These are phyloP conservation scores for Perdita meconis DNA, from an alignment of 2,888 invertebrate genomes.

Conservation along the genomic window DNA sequence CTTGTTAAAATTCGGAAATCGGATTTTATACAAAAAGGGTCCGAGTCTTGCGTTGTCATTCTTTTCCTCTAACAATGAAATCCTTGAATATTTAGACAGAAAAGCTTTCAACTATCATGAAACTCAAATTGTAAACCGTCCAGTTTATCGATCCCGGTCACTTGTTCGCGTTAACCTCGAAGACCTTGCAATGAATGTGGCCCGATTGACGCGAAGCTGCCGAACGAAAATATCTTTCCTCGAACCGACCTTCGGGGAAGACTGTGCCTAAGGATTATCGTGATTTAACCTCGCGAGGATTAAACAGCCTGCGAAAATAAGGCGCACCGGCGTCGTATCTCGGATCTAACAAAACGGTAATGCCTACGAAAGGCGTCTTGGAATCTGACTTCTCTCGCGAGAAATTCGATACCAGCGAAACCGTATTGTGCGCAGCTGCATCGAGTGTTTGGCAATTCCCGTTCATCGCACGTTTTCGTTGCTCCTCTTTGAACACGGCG, in stretches of 20 bases:
- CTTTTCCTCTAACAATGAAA: too few species aligned
- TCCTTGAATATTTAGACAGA: background rate
- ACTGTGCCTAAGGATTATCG: slow-evolving; percentile 34
- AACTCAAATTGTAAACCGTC: background rate
- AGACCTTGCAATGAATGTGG: slow-evolving; percentile 27
- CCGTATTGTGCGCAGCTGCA: slow-evolving; percentile 27
- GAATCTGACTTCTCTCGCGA: slow-evolving; percentile 13
- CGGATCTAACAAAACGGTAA: slow-evolving; percentile 12
- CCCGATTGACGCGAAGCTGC: background rate
- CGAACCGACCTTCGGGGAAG: background rate
- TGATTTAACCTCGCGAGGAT: slow-evolving; percentile 24
- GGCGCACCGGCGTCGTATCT: slow-evolving; percentile 18
- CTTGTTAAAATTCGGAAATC: too few species aligned
- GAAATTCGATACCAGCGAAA: slow-evolving; percentile 32
- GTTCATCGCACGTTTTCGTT: background rate
- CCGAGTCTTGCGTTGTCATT: too few species aligned
- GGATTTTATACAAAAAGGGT: too few species aligned
- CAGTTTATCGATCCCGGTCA: background rate
- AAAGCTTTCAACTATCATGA: background rate
- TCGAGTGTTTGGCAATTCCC: slow-evolving; percentile 8
- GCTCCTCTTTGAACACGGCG: slow-evolving; percentile 1
- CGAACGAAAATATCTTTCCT: slow-evolving; percentile 33
- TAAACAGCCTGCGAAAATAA: slow-evolving; percentile 15
- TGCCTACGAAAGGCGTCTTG: slow-evolving; percentile 21
- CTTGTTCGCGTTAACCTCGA: slow-evolving; percentile 20